Evolutionary conservation across 2,797 vertebrate species (phyloP), one percentile per base, ranked within the genome.

Genomic region (Ctenochaetus hawaiiensis): DNA sequence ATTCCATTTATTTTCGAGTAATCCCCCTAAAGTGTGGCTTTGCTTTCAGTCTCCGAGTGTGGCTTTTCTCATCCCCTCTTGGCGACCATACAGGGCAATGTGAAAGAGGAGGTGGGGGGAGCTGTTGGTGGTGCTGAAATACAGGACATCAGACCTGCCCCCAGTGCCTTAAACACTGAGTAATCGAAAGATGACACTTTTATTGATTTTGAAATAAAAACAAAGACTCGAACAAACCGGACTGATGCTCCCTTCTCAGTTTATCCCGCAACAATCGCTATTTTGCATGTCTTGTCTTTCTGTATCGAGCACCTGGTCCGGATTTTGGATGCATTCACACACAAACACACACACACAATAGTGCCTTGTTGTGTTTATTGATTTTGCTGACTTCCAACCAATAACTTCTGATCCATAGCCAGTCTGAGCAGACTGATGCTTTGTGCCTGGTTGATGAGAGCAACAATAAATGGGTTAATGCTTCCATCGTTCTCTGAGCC

Each of bases 391-490:
- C 80, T 89, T 86, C 75, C 65, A 78, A 87, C 90, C 87, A 90
- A 90, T 87, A 84, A 82, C 83, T 90, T 83, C 47, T 90, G 89
- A 87, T 88, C 72, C 66, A 43, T 2, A 39, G 84, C 88, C 89
- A 91, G 69, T 77, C 58, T 76, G 61, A 87, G 80, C 90, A 89
- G 87, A 84, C 83, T 72, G 79, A 88, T 83, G 82, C 84, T 81
- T 77, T 82, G 79, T 83, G 77, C 71, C 83, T 91, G 87, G 82
- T 81, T 82, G 78, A 87, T 64, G 88, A 89, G 69, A 66, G 77
- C 78, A 80, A 92, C 89, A 91, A 89, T 91, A 90, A 89, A 87
- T 17, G 48, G 78, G 78, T 86, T 89, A 91, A 91, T 82, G 83
- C 86, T 73, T 88, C 89, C 83, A 87, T 60, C 37, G 14, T 43